phyloP scores from a whole-genome alignment of 2,888 invertebrate species.

The Poecilus cupreus region DNA sequence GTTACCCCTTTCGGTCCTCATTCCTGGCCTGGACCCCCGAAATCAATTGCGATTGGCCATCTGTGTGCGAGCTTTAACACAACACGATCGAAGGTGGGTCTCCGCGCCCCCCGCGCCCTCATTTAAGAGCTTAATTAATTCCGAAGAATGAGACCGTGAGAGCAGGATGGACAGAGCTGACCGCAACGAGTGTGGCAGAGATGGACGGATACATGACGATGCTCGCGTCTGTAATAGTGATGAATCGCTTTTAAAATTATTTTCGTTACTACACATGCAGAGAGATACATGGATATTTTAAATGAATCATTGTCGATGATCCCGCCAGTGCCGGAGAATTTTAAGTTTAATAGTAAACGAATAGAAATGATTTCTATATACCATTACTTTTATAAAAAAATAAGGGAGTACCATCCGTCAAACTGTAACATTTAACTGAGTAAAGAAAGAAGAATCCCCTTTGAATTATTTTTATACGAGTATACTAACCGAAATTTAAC shows the following conservation, averaged over 20 bases:
- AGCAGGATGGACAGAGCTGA: background rate
- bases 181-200: background rate
- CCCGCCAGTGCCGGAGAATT: background rate
- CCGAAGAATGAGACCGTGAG: slow-evolving; percentile 33
- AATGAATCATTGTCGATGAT: slow-evolving; percentile 20
- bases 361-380: too few species aligned
- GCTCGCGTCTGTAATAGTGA: slow-evolving; percentile 29
- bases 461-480: too few species aligned
- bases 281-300: background rate
- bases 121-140: slow-evolving; percentile 53
- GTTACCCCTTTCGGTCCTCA: background rate
- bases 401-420: too few species aligned
- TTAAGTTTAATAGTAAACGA: too few species aligned
- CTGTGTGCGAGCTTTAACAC: slow-evolving; percentile 12
- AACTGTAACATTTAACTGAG: too few species aligned
- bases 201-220: slow-evolving; percentile 11
- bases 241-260: slow-evolving; percentile 53
- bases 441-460: too few species aligned
- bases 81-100: background rate
- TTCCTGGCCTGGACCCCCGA: background rate
- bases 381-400: too few species aligned
- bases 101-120: slow-evolving; percentile 17
- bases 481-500: too few species aligned
- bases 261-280: slow-evolving; percentile 29
- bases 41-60: slow-evolving; percentile 39